A percentile compares a stretch with the other conserved stretches of the same genome.
Conservation (phyloP, 2,113 vertebrate genomes). For the Apteryx owenii region DNA sequence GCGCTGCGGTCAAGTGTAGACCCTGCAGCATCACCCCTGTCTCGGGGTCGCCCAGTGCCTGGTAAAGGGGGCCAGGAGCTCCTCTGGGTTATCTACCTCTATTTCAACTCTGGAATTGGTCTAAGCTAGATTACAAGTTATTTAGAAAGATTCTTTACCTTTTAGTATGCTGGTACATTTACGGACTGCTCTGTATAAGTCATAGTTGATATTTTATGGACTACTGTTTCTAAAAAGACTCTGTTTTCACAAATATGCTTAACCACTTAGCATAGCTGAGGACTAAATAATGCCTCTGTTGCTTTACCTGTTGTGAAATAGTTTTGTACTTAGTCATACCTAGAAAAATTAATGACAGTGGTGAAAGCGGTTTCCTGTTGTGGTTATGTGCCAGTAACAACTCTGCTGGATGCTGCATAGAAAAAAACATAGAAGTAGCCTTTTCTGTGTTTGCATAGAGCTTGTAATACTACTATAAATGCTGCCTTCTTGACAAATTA, state of each 20-base stretch:
- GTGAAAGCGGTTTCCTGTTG: slow-evolving; percentile 23
- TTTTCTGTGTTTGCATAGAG: background rate
- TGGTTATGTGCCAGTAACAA: background rate
- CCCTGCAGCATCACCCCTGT: too few species aligned
- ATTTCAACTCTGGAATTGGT: background rate
- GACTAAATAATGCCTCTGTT: background rate
- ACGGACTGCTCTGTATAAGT: background rate
- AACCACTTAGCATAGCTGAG: background rate
- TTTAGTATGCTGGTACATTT: background rate
- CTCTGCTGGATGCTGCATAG: background rate
- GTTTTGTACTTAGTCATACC: background rate
- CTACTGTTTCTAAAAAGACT: background rate
- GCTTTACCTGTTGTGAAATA: background rate
- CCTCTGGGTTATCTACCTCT: background rate
- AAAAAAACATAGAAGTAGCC: background rate
- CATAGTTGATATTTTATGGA: background rate
- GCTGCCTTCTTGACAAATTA: background rate
- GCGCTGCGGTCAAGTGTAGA: background rate
- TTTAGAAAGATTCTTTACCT: background rate
- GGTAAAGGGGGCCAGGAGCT: background rate
- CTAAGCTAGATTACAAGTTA: background rate
- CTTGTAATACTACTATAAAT: background rate
- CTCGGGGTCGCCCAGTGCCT: background rate
- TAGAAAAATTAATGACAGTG: slow-evolving; percentile 28
- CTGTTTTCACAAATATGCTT: background rate